A percentile compares a stretch with the other conserved stretches of the same genome.
Evolutionary conservation across 1,140 invertebrate species (phyloP).

Genomic region (Eumaeus atala): DNA sequence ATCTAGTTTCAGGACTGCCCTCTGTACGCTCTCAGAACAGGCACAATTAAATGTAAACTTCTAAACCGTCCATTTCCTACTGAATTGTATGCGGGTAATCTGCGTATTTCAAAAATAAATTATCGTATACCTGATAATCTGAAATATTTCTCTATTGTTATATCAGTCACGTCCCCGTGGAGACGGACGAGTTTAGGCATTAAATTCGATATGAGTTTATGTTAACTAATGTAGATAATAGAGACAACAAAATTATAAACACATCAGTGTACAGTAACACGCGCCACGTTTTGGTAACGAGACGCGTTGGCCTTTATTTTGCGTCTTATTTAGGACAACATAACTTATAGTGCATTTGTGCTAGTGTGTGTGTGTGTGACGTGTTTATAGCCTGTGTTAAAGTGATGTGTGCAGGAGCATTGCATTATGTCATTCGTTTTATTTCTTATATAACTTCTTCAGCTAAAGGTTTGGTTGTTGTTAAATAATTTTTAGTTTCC

Average conservation of each 20-base stretch:
- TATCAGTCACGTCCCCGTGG: constrained; percentile 2
- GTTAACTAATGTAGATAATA: constrained; percentile 13
- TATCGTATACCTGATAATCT: too few species aligned
- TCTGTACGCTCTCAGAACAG: too few species aligned
- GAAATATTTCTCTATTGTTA: not conserved
- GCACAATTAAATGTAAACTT: too few species aligned
- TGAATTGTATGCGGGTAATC: not conserved
- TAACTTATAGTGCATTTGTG: too few species aligned
- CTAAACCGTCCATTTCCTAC: too few species aligned
- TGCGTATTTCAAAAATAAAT: not conserved
- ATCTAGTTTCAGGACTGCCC: too few species aligned
- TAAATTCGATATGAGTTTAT: constrained; percentile 6
- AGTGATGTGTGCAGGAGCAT: not conserved
- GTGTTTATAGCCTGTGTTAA: too few species aligned
- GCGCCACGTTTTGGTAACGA: constrained; percentile 16
- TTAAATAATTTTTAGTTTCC: too few species aligned
- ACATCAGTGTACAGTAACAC: constrained; percentile 12
- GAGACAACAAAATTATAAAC: constrained; percentile 16
- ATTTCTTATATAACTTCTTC: not conserved
- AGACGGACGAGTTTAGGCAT: constrained; percentile 11
- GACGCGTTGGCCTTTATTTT: constrained; percentile 11
- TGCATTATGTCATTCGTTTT: not conserved
- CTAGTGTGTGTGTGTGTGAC: too few species aligned
- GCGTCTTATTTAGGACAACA: too few species aligned
- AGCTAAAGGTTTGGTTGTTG: not conserved